Conservation (phyloP, 37 sponge, comb jelly and placozoan species). For the Amphimedon queenslandica region DNA sequence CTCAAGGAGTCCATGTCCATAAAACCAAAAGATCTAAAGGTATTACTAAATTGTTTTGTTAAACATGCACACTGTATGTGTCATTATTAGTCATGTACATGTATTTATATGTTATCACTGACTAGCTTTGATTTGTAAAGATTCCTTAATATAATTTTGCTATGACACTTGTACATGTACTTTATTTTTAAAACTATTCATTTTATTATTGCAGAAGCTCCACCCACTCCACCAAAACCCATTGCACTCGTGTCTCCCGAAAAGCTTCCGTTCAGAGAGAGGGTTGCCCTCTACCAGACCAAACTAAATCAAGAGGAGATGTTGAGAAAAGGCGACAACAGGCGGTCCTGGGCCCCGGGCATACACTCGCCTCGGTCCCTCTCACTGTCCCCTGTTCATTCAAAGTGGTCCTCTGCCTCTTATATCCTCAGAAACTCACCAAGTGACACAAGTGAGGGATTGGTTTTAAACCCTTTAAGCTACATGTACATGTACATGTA, state of each 20-base stretch:
- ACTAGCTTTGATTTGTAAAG: background rate
- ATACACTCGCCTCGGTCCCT: background rate
- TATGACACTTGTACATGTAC: background rate
- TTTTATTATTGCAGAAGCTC: background rate
- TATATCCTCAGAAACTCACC: too few relatives aligned
- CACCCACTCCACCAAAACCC: background rate
- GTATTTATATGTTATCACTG: background rate
- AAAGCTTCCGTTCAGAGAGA: constrained; percentile 44
- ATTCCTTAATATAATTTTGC: too few relatives aligned
- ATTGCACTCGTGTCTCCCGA: constrained; percentile 18
- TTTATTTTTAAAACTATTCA: background rate
- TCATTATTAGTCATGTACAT: background rate
- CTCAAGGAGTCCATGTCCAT: too few relatives aligned
- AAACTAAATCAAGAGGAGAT: background rate
- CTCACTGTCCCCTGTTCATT: background rate
- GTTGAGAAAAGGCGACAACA: background rate
- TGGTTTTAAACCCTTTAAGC: background rate
- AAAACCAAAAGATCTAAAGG: too few relatives aligned
- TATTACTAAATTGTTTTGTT: too few relatives aligned
- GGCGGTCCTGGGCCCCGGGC: constrained; percentile 4
- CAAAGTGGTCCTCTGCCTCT: too few relatives aligned
- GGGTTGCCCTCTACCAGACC: constrained; percentile 36
- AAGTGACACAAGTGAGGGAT: background rate
- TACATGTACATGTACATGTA: constrained; percentile 3
- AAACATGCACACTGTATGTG: background rate